Base-by-base conservation (phyloP, 2,888 invertebrate genomes). In the Escarpia spicata region DNA sequence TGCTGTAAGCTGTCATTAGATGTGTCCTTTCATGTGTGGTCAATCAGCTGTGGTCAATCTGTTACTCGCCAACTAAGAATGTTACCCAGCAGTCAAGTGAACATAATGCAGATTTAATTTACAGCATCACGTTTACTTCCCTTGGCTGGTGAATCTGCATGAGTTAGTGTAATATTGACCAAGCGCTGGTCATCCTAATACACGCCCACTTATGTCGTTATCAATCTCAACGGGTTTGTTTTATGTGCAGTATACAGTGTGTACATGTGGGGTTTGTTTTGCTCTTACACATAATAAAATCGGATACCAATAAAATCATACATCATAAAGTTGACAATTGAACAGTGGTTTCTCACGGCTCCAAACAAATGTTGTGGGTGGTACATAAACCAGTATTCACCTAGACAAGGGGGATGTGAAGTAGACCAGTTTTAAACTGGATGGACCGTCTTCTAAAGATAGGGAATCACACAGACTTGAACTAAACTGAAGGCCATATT, bases 21-120 rank as follows among this genome's bases (percentile, higher is more conserved):
- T 75, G 26, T 75, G 75, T 75, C 26, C 75, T 75, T 75, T 75
- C 75, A 75, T 75, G 75, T 75, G 75, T 75, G 75, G 75, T 75
- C 52, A 9, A 15, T 52, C 52, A 15, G 4, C 52, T 75, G 75
- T 75, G 75, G 75, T 15, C 75, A 3, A 26, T 75, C 75, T 75
- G 19, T 75, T 15, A 75, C 52, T 52, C 10, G 3, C 52, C 12
- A 12, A 52, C 52, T 75, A 75, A 75, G 19, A 26, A 75, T 26
- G 6, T 75, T 75, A 52, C 52, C 52, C 52, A 52, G 52, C 52
- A 52, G 52, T 52, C 52, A 52, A 75, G 75, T 75, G 75, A 26
- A 26, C 3, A 26, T 75, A 75, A 75, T 75, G 75, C 75, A 75
- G 26, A 75, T 26, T 26, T 75, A 75, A 75, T 75, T 75, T 26